Evolutionary conservation across 2,113 vertebrate genomes (phyloP), one percentile per base, ranked within the genome.

Genomic region (Eupsittula cactorum): DNA sequence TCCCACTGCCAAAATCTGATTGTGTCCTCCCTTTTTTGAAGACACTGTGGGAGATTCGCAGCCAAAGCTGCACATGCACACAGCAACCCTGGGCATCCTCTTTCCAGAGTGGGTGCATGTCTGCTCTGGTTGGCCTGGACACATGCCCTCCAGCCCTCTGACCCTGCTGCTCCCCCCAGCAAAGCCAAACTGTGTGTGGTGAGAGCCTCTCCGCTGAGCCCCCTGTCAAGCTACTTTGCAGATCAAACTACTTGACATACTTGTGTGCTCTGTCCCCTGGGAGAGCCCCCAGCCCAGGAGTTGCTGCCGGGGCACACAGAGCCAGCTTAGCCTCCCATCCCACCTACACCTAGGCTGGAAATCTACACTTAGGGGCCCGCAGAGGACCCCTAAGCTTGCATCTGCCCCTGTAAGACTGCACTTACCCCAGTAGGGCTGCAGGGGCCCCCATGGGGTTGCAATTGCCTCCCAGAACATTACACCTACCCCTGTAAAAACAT

Each of bases 221-320:
- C 29, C 41, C 16, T 3, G 2, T 16, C 60, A n/a, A n/a, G 31
- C 11, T 41, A 24, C 87, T 67, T 6, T 23, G 68, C 27, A 52
- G 35, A 27, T 29, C 13, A 39, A 90, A 46, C 55, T 13, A 35
- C 8, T 33, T 1, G 3, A 25, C 31, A 2, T 8, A 8, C 7
- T 2, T 4, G 18, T 25, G 37, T 3, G 28, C 52, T n/a, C 57
- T 31, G 47, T 8, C 13, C 55, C 9, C n/a, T 6, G 81, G 50
- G 29, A 78, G 62, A 79, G 50, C 19, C 50, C 19, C 37, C 63
- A 57, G 0, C 2, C 9, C 37, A 27, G 57, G 13, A 42, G 52
- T 2, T 3, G 37, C 23, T 37, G 13, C 31, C 0, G 1, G 24
- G 28, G 7, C 21, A 50, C 42, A 13, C n/a, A 37, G 57, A 24